These are phyloP conservation scores for Plagodis pulveraria DNA, from an alignment of 2,888 invertebrate genomes.

Conservation along the genomic window DNA sequence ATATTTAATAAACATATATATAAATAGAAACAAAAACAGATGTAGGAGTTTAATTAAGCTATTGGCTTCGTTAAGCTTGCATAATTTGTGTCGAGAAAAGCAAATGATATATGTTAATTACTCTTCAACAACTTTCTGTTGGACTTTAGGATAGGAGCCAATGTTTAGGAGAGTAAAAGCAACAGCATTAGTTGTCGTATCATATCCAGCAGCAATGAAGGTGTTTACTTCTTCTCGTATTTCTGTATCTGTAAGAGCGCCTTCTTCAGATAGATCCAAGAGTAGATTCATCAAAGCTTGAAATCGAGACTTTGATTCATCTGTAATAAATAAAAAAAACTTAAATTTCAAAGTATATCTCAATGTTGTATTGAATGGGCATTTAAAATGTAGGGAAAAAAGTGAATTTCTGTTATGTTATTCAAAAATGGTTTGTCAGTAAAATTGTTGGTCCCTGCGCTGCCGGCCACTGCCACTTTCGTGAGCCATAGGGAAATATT, in stretches of 20 bases:
- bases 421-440: too few species aligned
- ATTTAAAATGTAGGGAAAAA: too few species aligned
- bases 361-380: too few species aligned
- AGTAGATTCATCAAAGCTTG: constrained; percentile 54
- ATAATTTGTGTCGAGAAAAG: too few species aligned
- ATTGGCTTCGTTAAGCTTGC: too few species aligned
- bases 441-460: too few species aligned
- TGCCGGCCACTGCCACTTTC: too few species aligned
- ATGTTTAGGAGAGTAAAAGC: constrained; percentile 70
- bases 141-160: constrained; percentile 69
- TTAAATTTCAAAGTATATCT: too few species aligned
- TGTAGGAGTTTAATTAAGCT: too few species aligned
- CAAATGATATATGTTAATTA: constrained; percentile 43
- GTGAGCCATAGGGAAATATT: background rate
- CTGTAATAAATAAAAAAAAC: background rate
- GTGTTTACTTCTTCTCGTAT: constrained; percentile 48
- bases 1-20: too few species aligned
- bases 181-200: constrained; percentile 73
- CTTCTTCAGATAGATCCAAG: constrained; percentile 30
- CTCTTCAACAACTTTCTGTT: constrained; percentile 63
- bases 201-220: constrained; percentile 50
- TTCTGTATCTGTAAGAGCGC: constrained; percentile 34
- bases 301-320: constrained; percentile 40
- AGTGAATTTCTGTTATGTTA: too few species aligned
- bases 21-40: too few species aligned